Evolutionary conservation across 2,797 vertebrate genomes (phyloP).

Genomic region (Cossypha heuglini): DNA sequence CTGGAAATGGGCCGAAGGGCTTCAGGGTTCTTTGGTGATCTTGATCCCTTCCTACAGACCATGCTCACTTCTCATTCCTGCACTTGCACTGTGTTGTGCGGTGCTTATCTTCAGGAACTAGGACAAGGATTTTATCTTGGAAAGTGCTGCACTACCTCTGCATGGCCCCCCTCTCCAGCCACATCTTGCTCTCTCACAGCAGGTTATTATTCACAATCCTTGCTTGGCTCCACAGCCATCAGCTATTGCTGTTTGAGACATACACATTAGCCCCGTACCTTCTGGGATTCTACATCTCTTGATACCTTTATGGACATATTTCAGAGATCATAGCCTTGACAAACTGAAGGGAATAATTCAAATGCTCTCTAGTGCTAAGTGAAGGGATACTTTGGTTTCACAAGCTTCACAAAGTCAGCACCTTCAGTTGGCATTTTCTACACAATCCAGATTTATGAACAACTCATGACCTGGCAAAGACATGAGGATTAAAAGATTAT

Average conservation of each 20-base stretch:
- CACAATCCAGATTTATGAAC: not conserved
- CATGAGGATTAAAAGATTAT: not conserved
- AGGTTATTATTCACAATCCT: not conserved
- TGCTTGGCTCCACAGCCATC: not conserved
- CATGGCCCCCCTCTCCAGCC: not conserved
- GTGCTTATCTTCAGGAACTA: not conserved
- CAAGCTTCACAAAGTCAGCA: not conserved
- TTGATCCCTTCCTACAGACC: not conserved
- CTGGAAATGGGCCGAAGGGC: not conserved
- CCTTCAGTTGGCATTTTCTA: not conserved
- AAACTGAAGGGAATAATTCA: not conserved
- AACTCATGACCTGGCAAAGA: not conserved
- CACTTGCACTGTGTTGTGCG: not conserved
- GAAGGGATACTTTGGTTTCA: not conserved
- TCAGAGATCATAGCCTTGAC: not conserved
- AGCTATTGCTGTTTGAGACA: not conserved
- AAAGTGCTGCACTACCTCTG: not conserved
- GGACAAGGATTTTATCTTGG: not conserved
- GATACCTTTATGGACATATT: not conserved
- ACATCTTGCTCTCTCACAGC: not conserved
- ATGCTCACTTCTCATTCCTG: not conserved
- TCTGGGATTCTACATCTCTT: not conserved
- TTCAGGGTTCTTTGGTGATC: not conserved
- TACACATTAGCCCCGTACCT: rapidly evolving
- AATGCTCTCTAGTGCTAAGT: not conserved